Base-by-base conservation (phyloP, 1,140 invertebrate species). In the Rhopalosiphum maidis region DNA sequence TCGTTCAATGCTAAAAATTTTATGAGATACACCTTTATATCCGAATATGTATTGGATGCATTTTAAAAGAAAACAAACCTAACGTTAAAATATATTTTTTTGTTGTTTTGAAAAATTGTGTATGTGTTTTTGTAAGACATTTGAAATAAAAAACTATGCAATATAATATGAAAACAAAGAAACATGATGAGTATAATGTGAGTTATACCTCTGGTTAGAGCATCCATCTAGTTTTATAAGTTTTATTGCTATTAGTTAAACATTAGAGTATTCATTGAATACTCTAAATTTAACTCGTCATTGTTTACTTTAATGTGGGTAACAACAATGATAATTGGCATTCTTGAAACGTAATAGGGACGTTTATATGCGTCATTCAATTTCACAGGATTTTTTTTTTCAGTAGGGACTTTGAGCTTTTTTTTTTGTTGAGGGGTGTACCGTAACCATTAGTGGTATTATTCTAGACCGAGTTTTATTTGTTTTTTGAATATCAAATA, bases 301-400 rank as follows among this genome's bases (percentile, higher is more conserved):
- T 89, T 55, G 51, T 55, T 4, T 89, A 55, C 51, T 89, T 55
- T 89, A 55, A 89, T 89, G 88, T 54, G 51, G 9, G 22, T 7
- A 89, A 55, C 51, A 89, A 35, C 51, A 41, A 89, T 77, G 60
- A 77, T 89, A 89, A 89, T 89, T 89, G 88, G 35, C 54, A 89
- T 89, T 89, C 88, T 89, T 41, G 35, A 89, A 89, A 89, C 88
- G 88, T 89, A 89, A 89, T 89, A 23, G 11, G 88, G 22, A 89
- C 48, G 35, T 51, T 48, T 89, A 54, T 86, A 86, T 89, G 41
- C 86, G 48, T 89, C 48, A 54, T 55, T 89, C 88, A 89, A 23
- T 37, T 35, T n/a, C 23, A 35, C 51, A 55, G 22, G 23, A 41
- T 35, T 54, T 89, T 89, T 89, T 89, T 89, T 86, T 8, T 8